Evolutionary conservation across 1,140 invertebrate species (phyloP), one percentile per base, ranked within the genome.

Genomic region (Drosophila albomicans): DNA sequence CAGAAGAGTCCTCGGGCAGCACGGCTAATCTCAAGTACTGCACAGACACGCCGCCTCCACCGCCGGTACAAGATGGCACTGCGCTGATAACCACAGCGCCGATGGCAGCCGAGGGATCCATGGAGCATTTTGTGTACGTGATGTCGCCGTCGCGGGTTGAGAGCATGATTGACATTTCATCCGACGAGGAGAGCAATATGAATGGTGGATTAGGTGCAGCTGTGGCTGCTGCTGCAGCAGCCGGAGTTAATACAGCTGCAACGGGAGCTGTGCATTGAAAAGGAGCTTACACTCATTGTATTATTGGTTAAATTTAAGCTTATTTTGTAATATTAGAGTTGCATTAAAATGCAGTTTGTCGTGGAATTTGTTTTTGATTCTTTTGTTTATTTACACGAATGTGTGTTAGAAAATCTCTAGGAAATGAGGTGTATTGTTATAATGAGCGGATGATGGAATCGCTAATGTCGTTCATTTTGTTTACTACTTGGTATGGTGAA

Each of bases 91-190:
- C 66, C 7, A 48, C 75, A 6, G 64, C 65, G 5, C 30, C 71
- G n/a, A 75, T 90, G 43, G 70, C 28, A 0, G 49, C 74, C 51
- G 85, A 88, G 41, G 79, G 74, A 6, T 84, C 85, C 11, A 91
- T 80, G 3, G 91, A 92, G 62, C 91, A 92, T 58, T 92, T 92
- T 63, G 81, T 92, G 5, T 92, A 91, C 69, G 87, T 89, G 13
- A 92, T 92, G 91, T 92, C 91, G 13, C 91, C 91, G 13, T 92
- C 91, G 54, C 87, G 90, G 1, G 91, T 92, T 10, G 91, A 92
- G 61, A 91, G 91, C 52, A 92, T 92, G 91, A 92, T 92, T 20
- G 91, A 92, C 64, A 87, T 92, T 25, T 92, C 91, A 6, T 92
- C 91, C 0, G 91, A 92, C 20, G 91, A 92, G 56, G 91, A 92